These are phyloP conservation scores for Nanger granti DNA, from an alignment of 2,113 vertebrate genomes.

Conservation along the genomic window DNA sequence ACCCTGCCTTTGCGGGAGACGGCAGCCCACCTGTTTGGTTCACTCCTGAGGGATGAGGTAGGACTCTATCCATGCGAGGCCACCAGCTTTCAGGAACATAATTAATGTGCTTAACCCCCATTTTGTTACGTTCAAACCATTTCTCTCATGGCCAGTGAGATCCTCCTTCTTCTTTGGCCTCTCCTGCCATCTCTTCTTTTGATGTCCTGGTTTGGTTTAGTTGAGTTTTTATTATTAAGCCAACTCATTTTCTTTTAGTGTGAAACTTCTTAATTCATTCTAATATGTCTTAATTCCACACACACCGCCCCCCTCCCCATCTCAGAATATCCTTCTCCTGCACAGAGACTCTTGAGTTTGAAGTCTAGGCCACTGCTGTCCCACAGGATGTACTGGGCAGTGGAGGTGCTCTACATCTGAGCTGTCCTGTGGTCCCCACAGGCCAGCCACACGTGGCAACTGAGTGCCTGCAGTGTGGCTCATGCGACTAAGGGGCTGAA, in stretches of 20 bases:
- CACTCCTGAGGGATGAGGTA: not conserved
- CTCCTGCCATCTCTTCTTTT: not conserved
- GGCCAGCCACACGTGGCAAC: no score
- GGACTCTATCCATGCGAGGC: not conserved
- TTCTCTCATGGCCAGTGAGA: not conserved
- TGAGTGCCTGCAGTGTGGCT: not conserved
- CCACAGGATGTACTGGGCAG: not conserved
- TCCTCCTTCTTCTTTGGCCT: not conserved
- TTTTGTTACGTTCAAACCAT: not conserved
- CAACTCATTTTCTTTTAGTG: not conserved
- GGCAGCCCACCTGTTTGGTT: not conserved
- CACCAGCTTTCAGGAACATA: not conserved
- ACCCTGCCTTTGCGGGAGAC: accelerated
- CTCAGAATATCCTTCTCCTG: not conserved
- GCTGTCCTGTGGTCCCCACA: not conserved
- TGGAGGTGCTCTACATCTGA: not conserved
- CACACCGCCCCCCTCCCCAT: not conserved
- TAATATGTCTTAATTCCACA: not conserved
- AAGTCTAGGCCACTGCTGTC: not conserved
- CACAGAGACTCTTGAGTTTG: not conserved
- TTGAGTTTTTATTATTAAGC: not conserved
- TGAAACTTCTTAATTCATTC: not conserved
- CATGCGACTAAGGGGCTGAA: not conserved
- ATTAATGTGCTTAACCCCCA: not conserved
- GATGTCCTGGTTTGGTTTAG: not conserved